Conservation (phyloP, 2,113 vertebrate genomes). For the Microcebus ravelobensis region DNA sequence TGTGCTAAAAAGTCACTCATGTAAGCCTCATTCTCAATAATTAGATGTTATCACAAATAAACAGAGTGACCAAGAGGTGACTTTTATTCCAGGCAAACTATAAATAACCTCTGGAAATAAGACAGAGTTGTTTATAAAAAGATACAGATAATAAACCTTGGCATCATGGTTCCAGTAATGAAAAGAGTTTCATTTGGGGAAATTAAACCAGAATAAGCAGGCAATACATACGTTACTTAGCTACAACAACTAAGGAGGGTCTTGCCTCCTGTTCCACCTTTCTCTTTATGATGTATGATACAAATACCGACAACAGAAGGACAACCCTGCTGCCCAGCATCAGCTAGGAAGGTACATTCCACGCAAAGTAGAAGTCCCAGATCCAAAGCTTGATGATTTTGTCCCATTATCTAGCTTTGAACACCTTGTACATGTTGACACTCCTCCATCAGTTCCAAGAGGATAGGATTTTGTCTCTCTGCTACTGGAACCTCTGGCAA, state of each 20-base stretch:
- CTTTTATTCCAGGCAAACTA: background rate
- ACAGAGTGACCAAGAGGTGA: background rate
- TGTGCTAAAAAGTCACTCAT: background rate
- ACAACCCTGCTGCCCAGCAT: background rate
- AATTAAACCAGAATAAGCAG: background rate
- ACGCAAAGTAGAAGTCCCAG: background rate
- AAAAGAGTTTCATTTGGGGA: constrained; percentile 28
- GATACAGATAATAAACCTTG: background rate
- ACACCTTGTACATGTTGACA: background rate
- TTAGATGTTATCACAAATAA: constrained; percentile 23
- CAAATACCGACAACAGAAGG: background rate
- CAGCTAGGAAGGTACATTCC: background rate
- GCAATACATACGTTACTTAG: background rate
- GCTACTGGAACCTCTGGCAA: background rate
- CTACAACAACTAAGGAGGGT: background rate
- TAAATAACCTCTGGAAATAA: background rate
- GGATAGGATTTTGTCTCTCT: background rate
- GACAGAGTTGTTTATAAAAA: background rate
- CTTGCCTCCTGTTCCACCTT: background rate
- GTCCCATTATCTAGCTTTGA: background rate
- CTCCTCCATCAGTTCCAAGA: background rate
- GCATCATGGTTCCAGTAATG: constrained; percentile 9
- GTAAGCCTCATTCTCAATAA: background rate
- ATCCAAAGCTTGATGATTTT: background rate
- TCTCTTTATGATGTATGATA: background rate